These are phyloP conservation scores for Cynopterus brachyotis DNA, from an alignment of 2,113 vertebrate genomes.

Conservation along the genomic window DNA sequence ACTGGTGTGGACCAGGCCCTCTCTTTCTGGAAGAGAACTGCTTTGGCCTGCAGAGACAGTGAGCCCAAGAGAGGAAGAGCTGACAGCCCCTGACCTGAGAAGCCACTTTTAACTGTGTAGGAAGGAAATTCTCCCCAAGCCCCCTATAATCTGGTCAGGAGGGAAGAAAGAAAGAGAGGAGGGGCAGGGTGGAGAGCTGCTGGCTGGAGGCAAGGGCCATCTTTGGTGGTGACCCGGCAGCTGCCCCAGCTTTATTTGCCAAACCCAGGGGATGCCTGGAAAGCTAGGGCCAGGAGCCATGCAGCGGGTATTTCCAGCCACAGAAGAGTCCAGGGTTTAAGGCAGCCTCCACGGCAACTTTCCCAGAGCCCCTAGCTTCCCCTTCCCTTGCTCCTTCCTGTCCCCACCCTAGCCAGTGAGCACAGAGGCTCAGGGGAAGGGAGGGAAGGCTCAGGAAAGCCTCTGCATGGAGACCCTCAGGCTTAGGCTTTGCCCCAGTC, in stretches of 20 bases:
- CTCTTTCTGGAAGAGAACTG: neutral
- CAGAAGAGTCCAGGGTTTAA: constrained; percentile 39
- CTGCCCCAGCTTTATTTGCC: constrained; percentile 49
- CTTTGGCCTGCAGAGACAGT: neutral
- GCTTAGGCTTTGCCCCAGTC: neutral
- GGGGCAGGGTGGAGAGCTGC: neutral
- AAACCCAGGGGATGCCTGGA: constrained; percentile 71
- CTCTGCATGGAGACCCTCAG: neutral
- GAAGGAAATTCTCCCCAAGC: neutral
- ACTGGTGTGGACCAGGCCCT: neutral
- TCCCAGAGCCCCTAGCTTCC: constrained; percentile 74
- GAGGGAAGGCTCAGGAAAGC: neutral
- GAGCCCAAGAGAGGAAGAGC: neutral
- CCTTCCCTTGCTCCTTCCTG: constrained; percentile 74
- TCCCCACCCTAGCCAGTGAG: constrained; percentile 19
- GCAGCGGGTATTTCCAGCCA: constrained; percentile 76
- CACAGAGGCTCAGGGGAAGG: neutral
- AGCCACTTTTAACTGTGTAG: neutral
- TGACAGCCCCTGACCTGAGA: neutral
- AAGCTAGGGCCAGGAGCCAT: constrained; percentile 63
- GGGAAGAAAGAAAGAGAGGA: neutral
- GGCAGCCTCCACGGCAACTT: constrained; percentile 60
- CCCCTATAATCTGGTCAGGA: neutral
- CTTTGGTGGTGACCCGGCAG: neutral
- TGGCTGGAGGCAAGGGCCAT: neutral